phyloP scores from a whole-genome alignment of 2,113 vertebrate species.

The Dunckerocampus dactyliophorus region DNA sequence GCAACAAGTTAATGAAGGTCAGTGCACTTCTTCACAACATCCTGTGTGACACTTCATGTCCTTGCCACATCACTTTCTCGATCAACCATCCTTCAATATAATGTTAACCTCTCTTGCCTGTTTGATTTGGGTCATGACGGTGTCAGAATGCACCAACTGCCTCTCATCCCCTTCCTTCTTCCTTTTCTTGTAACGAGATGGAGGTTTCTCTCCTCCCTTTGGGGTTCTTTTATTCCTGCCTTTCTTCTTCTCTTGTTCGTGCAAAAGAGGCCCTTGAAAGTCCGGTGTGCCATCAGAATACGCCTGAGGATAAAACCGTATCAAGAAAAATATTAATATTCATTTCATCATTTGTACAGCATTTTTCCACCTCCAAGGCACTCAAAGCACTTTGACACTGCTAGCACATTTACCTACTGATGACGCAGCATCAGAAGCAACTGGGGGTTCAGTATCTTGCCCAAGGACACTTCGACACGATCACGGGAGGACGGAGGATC shows the following conservation, averaged over 20 bases:
- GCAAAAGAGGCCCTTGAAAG: conserved; percentile 76
- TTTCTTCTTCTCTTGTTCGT: conserved; percentile 86
- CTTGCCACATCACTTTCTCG: neutral
- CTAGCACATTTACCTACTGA: no score
- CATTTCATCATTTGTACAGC: no score
- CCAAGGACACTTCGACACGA: no score
- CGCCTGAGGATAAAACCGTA: conserved; percentile 61
- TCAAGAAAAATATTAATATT: no score
- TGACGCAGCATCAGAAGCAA: no score
- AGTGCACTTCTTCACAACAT: neutral
- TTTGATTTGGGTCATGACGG: conserved; percentile 84
- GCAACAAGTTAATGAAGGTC: neutral
- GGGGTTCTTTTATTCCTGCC: conserved; percentile 85
- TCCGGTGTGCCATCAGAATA: conserved; percentile 77
- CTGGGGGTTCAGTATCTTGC: no score
- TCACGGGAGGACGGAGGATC: no score
- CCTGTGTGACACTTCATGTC: neutral
- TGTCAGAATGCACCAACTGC: conserved; percentile 77
- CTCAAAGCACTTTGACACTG: no score
- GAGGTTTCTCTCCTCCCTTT: conserved; percentile 83
- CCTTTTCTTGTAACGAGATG: conserved; percentile 89
- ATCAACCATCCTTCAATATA: no score
- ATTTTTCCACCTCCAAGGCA: no score
- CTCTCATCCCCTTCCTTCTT: conserved; percentile 93
- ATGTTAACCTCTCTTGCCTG: conserved; percentile 72